Percentiles rank a stretch among this genome's conserved stretches.
These are phyloP conservation scores for Caerostris darwini DNA, from an alignment of 1,140 invertebrate genomes.

Conservation along the genomic window DNA sequence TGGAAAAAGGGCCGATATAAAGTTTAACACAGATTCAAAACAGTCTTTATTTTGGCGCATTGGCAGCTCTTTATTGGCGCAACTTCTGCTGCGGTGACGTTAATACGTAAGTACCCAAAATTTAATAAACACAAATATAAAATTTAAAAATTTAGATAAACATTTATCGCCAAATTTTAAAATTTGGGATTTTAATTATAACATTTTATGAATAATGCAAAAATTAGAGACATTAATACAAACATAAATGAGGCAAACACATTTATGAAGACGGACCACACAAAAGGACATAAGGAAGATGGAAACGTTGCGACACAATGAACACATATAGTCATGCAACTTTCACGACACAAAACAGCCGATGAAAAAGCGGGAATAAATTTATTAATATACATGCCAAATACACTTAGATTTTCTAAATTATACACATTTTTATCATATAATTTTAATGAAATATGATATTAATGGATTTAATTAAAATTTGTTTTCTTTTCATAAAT, in stretches of 20 bases:
- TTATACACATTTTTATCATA: too few species aligned
- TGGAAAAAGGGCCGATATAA: too few species aligned
- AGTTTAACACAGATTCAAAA: too few species aligned
- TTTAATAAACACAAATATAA: not conserved
- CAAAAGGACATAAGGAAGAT: constrained; percentile 22
- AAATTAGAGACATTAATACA: not conserved
- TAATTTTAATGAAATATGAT: too few species aligned
- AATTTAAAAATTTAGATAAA: not conserved
- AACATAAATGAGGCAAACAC: constrained; percentile 16
- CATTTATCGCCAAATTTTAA: not conserved
- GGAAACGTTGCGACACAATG: constrained; percentile 12
- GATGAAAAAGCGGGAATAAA: constrained; percentile 17
- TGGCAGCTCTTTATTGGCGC: too few species aligned
- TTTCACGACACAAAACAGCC: constrained; percentile 45
- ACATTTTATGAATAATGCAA: not conserved
- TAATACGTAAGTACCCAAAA: too few species aligned
- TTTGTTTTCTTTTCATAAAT: too few species aligned
- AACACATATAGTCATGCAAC: constrained; percentile 55
- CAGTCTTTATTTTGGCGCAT: too few species aligned
- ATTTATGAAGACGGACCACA: constrained; percentile 20
- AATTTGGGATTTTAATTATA: not conserved
- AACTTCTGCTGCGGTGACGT: too few species aligned
- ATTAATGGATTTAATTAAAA: too few species aligned
- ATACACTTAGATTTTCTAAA: not conserved
- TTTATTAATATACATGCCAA: not conserved